A percentile compares a stretch with the other conserved stretches of the same genome.
These are phyloP conservation scores for Stegodyphus dumicola DNA, from an alignment of 1,140 invertebrate species.

Conservation along the genomic window DNA sequence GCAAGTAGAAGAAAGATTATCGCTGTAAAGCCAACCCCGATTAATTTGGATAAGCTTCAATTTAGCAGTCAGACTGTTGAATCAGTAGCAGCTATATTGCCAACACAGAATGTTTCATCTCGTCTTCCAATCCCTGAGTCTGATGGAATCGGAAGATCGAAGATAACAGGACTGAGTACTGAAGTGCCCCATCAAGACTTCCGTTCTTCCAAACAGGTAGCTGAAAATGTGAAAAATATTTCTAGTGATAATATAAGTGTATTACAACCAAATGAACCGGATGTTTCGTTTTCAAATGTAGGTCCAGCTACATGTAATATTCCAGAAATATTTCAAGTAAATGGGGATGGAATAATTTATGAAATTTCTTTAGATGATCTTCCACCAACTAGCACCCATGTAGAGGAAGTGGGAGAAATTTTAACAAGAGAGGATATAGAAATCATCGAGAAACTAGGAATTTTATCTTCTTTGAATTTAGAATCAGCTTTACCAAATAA, in stretches of 20 bases:
- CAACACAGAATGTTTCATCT: neutral
- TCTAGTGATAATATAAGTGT: neutral
- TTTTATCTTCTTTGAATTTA: slow-evolving; percentile 27
- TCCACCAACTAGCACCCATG: neutral
- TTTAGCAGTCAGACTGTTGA: neutral
- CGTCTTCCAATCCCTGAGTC: neutral
- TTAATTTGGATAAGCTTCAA: neutral
- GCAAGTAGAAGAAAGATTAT: slow-evolving; percentile 4
- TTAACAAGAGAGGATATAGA: slow-evolving; percentile 44
- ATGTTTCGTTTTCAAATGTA: neutral
- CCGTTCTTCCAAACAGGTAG: neutral
- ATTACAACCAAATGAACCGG: neutral
- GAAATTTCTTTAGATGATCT: slow-evolving; percentile 26
- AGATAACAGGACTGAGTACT: neutral
- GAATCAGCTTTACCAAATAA: neutral
- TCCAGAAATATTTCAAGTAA: neutral
- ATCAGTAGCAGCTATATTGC: neutral
- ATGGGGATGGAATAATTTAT: slow-evolving; percentile 8
- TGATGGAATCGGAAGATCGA: neutral
- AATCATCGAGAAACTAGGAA: slow-evolving; percentile 42
- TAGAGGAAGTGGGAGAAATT: neutral
- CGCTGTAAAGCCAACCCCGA: neutral
- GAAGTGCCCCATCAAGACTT: slow-evolving; percentile 1
- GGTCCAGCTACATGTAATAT: neutral
- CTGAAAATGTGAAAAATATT: neutral